These are phyloP conservation scores for Metopolophium dirhodum DNA, from an alignment of 1,140 invertebrate species.

Conservation along the genomic window DNA sequence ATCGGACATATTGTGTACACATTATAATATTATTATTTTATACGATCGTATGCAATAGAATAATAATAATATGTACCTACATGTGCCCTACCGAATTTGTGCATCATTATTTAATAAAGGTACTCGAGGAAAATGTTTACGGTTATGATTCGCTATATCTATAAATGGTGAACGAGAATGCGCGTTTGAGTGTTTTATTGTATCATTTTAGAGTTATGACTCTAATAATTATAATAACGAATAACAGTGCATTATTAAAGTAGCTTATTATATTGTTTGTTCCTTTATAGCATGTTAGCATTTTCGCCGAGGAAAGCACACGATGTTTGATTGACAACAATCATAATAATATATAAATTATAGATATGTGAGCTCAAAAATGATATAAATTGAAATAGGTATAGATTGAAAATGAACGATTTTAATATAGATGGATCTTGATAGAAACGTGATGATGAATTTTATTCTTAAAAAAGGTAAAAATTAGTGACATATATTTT, in stretches of 20 bases:
- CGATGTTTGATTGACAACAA: no score
- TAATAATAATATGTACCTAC: no score
- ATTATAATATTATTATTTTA: background rate
- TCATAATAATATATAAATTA: no score
- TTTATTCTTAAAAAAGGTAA: no score
- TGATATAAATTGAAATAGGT: no score
- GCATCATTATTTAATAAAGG: background rate
- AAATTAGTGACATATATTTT: no score
- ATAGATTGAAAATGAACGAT: no score
- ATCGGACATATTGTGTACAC: constrained; percentile 5
- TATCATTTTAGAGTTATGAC: background rate
- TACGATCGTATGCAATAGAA: background rate
- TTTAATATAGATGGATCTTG: no score
- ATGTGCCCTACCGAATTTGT: background rate
- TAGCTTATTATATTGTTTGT: background rate
- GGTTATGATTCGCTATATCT: background rate
- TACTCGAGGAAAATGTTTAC: background rate
- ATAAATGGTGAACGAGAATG: background rate
- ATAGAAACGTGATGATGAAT: no score
- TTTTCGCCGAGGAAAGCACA: background rate
- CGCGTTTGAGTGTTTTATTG: background rate
- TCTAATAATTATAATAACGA: background rate
- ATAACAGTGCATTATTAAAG: background rate
- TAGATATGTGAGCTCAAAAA: no score
- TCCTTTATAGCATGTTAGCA: background rate